Evolutionary conservation across 2,797 vertebrate genomes (phyloP), one percentile per base, ranked within the genome.

Genomic region (Sebastes hopkinsi): DNA sequence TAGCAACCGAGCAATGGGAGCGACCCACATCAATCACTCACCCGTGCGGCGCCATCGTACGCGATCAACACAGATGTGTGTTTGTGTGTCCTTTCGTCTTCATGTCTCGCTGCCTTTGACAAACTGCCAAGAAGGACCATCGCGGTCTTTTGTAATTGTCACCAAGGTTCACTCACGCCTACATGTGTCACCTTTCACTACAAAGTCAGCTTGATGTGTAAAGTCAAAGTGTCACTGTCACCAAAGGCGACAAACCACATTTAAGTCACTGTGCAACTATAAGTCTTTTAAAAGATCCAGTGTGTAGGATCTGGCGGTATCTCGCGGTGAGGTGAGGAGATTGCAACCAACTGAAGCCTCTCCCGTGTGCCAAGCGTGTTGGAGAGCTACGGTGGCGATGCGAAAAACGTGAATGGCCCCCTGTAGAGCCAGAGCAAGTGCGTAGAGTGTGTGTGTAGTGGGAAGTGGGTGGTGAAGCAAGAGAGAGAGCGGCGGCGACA

Each of bases 131-230:
- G 22, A 58, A 36, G 42, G 36, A 56, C 29, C 11, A 22, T 71
- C 27, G 10, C 46, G 10, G 29, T n/a, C 25, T 42, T 34, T 25
- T 60, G 34, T 72, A 13, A 52, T 50, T 38, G 55, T 38, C 27
- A 38, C 11, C 8, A 46, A 70, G 56, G 46, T 62, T 59, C 42
- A 46, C 12, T 62, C 20, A 6, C 1, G 2, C n/a, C 52, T 38
- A 58, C 14, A 72, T 32, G 64, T 77, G 65, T 77, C 69, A 78
- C 61, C 64, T 74, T 52, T 64, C 29, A 64, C 70, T 6, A 72
- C 67, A 69, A 79, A 67, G 42, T 74, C 25, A 29, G 25, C 20
- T 13, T 18, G 5, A 16, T 68, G 38, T 46, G 20, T 36, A 18
- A 71, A 61, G 46, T 25, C 13, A 30, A 46, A 64, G n/a, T 50